Conservation (phyloP, 2,113 vertebrate species). For the Motacilla tschutschensis region DNA sequence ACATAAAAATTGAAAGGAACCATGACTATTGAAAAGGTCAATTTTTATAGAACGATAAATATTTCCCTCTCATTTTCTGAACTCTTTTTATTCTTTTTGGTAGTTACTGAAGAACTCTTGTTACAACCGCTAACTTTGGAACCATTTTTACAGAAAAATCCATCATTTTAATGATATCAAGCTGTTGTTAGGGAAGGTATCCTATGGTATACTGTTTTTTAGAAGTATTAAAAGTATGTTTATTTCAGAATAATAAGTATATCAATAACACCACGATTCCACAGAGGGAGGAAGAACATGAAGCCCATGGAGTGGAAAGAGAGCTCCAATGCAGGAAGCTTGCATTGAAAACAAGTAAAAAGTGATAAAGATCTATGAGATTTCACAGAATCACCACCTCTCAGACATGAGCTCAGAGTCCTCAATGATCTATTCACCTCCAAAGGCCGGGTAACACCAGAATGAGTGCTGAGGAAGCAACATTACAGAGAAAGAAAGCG, state of each 20-base stretch:
- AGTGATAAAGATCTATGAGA: neutral
- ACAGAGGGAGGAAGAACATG: neutral
- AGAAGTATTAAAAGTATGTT: neutral
- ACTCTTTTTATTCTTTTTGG: neutral
- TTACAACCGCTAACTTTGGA: neutral
- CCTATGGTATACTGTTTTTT: neutral
- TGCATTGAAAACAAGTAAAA: neutral
- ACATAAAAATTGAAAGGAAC: neutral
- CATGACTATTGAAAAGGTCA: neutral
- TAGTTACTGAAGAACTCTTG: neutral
- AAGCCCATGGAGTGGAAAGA: neutral
- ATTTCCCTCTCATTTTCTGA: neutral
- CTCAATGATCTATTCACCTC: neutral
- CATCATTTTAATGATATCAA: neutral
- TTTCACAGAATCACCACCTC: neutral
- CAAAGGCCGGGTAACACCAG: neutral
- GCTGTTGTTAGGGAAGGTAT: neutral
- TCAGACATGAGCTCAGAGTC: neutral
- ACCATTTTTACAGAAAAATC: neutral
- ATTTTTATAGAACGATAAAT: neutral
- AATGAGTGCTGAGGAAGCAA: neutral
- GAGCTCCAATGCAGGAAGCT: neutral
- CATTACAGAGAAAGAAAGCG: neutral
- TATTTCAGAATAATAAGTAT: neutral
- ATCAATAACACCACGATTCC: neutral